A percentile compares a stretch with the other conserved stretches of the same genome.
Conservation (phyloP, 2,113 vertebrate species). For the Brienomyrus longianalis region DNA sequence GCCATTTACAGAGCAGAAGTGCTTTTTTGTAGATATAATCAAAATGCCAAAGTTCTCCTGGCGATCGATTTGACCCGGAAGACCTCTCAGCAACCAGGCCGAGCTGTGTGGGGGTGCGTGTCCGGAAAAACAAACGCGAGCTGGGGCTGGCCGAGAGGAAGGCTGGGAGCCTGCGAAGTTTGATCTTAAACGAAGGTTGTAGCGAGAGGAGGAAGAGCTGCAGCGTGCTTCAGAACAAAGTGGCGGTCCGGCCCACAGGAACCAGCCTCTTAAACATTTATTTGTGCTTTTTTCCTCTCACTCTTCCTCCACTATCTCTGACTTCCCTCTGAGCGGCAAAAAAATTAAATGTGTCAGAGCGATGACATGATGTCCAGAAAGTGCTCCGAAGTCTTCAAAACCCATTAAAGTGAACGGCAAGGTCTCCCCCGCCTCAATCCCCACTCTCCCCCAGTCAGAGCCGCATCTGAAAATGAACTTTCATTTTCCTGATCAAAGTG, state of each 20-base stretch:
- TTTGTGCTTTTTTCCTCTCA: slow-evolving; percentile 28
- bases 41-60: not conserved
- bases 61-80: not conserved
- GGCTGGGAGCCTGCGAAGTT: not conserved
- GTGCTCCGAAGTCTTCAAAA: slow-evolving; percentile 50
- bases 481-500: slow-evolving; percentile 61
- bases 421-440: slow-evolving; percentile 41
- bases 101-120: not conserved
- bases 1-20: not conserved
- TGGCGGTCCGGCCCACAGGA: not conserved
- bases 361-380: slow-evolving; percentile 51
- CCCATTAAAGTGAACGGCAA: slow-evolving; percentile 51
- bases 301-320: slow-evolving; percentile 23
- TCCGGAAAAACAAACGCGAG: not conserved
- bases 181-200: slow-evolving; percentile 19
- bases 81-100: not conserved
- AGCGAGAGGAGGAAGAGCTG: slow-evolving; percentile 13
- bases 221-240: slow-evolving; percentile 22
- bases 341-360: slow-evolving; percentile 45
- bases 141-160: not conserved
- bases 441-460: slow-evolving; percentile 33
- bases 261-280: slow-evolving; percentile 38
- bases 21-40: not conserved
- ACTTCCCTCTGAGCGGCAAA: slow-evolving; percentile 29
- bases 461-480: slow-evolving; percentile 52